Percentiles rank a stretch among this genome's conserved stretches.
Evolutionary conservation across 30 jellyfish, hydroid and myxozoan genomes (phyloP).

Genomic region (Aurelia sp.): DNA sequence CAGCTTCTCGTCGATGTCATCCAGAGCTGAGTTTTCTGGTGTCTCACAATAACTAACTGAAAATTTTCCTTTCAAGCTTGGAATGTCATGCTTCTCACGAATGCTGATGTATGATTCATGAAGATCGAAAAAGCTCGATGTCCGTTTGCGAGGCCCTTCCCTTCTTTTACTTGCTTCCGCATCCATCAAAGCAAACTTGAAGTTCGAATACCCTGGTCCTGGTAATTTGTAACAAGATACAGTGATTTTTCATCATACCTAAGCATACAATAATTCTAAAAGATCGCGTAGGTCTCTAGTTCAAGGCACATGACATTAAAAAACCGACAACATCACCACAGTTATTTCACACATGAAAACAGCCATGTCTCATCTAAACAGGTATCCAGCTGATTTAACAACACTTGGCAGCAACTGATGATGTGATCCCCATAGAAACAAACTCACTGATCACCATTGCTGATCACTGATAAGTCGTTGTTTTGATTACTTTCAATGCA

Average conservation of each 20-base stretch:
- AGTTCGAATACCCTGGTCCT: too few species aligned
- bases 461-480: too few species aligned
- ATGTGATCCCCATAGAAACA: too few species aligned
- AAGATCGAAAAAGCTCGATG: constrained; percentile 54
- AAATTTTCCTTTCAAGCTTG: constrained; percentile 34
- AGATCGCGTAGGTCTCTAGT: too few species aligned
- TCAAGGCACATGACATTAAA: too few species aligned
- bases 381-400: not conserved
- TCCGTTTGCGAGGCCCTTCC: constrained; percentile 21
- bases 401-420: not conserved
- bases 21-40: constrained; percentile 7
- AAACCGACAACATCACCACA: constrained; percentile 2
- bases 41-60: constrained; percentile 39
- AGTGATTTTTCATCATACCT: too few species aligned
- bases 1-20: constrained; percentile 2
- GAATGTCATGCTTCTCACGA: constrained; percentile 22
- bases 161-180: not conserved
- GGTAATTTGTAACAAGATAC: too few species aligned
- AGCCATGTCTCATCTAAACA: not conserved
- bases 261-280: too few species aligned
- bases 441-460: too few species aligned
- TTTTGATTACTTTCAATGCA: too few species aligned
- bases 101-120: not conserved
- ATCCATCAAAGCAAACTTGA: too few species aligned
- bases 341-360: constrained; percentile 11